Percentiles rank a stretch among this genome's conserved stretches.
phyloP scores from a whole-genome alignment of 2,113 vertebrate genomes.

The Carassius carassius region DNA sequence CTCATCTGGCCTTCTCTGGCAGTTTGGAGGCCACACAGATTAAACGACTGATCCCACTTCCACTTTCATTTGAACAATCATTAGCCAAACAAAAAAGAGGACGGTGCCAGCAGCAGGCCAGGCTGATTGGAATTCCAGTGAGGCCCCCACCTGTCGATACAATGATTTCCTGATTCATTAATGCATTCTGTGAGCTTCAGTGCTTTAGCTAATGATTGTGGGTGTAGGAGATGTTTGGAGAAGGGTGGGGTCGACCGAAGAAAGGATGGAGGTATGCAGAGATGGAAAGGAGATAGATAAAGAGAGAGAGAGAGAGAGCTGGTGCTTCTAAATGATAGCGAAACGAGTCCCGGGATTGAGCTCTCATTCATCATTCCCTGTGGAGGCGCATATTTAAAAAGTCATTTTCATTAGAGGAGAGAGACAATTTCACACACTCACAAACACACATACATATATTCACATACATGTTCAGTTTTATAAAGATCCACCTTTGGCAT shows the following conservation, averaged over 20 bases:
- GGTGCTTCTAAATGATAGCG: conserved; percentile 37
- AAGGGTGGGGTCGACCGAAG: conserved; percentile 10
- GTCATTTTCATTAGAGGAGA: conserved; percentile 58
- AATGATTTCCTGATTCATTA: conserved; percentile 58
- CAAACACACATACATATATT: conserved; percentile 6
- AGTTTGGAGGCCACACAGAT: conserved; percentile 49
- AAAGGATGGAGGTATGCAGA: conserved; percentile 24
- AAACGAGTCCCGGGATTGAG: conserved; percentile 36
- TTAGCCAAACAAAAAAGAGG: conserved; percentile 49
- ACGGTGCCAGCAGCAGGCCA: conserved; percentile 1
- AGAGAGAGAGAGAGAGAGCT: conserved; percentile 12
- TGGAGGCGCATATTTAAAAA: conserved; percentile 56
- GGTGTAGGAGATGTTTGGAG: conserved; percentile 14
- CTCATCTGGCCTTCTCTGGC: conserved; percentile 23
- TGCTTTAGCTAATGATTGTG: conserved; percentile 53
- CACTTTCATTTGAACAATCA: conserved; percentile 54
- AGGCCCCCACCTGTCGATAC: conserved; percentile 52
- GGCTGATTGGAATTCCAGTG: conserved; percentile 51
- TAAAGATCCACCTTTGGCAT: conserved; percentile 11
- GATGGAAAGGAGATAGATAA: conserved; percentile 1
- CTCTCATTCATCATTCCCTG: conserved; percentile 54
- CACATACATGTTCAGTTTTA: not conserved
- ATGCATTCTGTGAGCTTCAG: conserved; percentile 41
- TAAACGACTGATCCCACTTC: conserved; percentile 46
- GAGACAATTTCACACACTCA: conserved; percentile 9